A percentile compares a stretch with the other conserved stretches of the same genome.
Evolutionary conservation across 1,140 invertebrate genomes (phyloP).

Genomic region (Pseudachorutes palmiensis): DNA sequence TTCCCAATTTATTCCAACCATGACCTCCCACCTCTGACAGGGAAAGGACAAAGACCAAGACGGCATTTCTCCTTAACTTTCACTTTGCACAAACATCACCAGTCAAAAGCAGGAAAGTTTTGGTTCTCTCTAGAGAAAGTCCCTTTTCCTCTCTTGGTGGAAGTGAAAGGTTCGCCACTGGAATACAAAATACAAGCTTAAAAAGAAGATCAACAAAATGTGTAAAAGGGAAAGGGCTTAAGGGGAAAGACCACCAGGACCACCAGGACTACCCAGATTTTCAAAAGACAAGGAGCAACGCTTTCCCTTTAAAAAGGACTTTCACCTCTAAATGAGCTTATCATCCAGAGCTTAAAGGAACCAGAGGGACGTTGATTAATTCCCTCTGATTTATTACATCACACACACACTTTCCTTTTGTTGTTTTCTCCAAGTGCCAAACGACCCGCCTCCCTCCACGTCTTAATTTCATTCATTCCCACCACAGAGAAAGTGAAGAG

Average conservation of each 20-base stretch:
- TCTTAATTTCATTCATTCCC: no score
- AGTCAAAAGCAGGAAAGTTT: no score
- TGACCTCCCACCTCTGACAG: no score
- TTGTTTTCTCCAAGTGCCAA: no score
- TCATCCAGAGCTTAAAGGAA: background rate
- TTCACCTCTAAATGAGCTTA: constrained; percentile 7
- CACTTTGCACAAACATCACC: no score
- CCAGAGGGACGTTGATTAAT: constrained; percentile 5
- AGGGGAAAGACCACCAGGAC: background rate
- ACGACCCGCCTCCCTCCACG: background rate
- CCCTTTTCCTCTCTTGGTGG: no score
- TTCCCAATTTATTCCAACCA: no score
- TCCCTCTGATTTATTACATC: background rate
- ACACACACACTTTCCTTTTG: background rate
- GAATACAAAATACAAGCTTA: background rate
- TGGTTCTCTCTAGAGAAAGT: no score
- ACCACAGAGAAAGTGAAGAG: no score
- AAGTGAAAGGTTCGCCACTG: background rate
- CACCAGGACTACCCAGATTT: background rate
- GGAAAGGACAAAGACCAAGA: no score
- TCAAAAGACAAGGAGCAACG: background rate
- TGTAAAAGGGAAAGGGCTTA: background rate
- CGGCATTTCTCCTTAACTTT: no score
- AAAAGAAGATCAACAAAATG: background rate
- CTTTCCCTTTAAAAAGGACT: background rate